phyloP scores from a whole-genome alignment of 1,140 invertebrate genomes.

The Drosophila repletoides region DNA sequence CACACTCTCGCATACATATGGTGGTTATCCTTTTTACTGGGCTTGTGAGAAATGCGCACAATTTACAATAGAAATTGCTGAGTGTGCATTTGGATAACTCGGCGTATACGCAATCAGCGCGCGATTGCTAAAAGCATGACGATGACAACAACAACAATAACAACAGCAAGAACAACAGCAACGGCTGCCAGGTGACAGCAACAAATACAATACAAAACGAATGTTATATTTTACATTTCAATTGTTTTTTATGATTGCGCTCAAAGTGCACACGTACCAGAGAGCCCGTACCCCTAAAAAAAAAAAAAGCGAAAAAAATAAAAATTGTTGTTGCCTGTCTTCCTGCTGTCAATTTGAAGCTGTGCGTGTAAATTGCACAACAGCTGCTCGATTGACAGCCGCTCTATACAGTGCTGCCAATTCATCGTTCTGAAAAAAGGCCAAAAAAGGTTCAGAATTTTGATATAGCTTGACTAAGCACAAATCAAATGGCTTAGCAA shows the following conservation, averaged over 20 bases:
- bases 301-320: background rate
- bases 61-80: slow-evolving; percentile 80
- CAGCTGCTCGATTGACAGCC: slow-evolving; percentile 74
- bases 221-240: slow-evolving; percentile 81
- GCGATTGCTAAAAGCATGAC: slow-evolving; percentile 73
- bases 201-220: slow-evolving; percentile 44
- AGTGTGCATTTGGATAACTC: slow-evolving; percentile 75
- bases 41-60: slow-evolving; percentile 71
- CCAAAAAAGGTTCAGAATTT: no score
- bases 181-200: slow-evolving; percentile 53
- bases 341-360: slow-evolving; percentile 68
- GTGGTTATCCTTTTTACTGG: slow-evolving; percentile 28
- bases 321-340: slow-evolving; percentile 51
- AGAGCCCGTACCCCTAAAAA: background rate
- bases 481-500: no score
- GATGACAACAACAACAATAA: slow-evolving; percentile 31
- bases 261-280: slow-evolving; percentile 71
- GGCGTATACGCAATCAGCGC: slow-evolving; percentile 74
- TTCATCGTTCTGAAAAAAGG: no score
- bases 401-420: no score
- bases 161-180: slow-evolving; percentile 12
- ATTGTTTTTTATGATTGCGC: slow-evolving; percentile 80
- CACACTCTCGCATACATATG: no score
- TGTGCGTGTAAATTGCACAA: slow-evolving; percentile 79
- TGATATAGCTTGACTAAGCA: no score